These are phyloP conservation scores for Mystacides longicornis DNA, from an alignment of 2,888 invertebrate species.

Conservation along the genomic window DNA sequence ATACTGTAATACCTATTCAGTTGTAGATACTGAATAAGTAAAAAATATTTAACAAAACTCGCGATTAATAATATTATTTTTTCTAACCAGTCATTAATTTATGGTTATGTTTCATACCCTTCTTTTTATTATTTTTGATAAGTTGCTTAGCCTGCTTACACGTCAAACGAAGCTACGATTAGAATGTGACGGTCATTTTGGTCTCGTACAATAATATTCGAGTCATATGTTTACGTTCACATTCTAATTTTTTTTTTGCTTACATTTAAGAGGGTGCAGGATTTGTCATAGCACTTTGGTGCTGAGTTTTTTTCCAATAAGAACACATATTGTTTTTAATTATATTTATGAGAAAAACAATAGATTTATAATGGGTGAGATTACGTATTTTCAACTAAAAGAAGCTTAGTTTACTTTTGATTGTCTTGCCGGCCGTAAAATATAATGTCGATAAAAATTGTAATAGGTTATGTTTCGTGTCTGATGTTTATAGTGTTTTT, in stretches of 20 bases:
- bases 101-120: no score
- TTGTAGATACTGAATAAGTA: no score
- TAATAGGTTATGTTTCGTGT: conserved; percentile 4
- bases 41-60: no score
- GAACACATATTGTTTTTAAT: conserved; percentile 7
- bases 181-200: conserved; percentile 19
- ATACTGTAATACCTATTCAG: no score
- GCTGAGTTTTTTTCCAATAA: conserved; percentile 5
- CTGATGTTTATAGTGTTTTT: not conserved
- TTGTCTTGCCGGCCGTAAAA: not conserved
- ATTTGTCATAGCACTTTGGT: conserved; percentile 14
- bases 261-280: conserved; percentile 4
- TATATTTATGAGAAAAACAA: conserved; percentile 13
- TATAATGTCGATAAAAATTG: conserved; percentile 16
- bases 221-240: not conserved
- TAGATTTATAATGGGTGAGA: conserved; percentile 13
- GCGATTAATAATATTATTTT: no score
- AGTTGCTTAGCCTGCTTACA: conserved; percentile 24
- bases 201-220: not conserved
- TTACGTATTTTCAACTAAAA: not conserved
- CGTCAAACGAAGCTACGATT: conserved; percentile 22
- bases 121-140: not conserved
- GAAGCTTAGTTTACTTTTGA: not conserved
- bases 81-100: no score
- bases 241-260: conserved; percentile 12